Evolutionary conservation across 2,888 invertebrate genomes (phyloP).

Genomic region (Folsomia candida): DNA sequence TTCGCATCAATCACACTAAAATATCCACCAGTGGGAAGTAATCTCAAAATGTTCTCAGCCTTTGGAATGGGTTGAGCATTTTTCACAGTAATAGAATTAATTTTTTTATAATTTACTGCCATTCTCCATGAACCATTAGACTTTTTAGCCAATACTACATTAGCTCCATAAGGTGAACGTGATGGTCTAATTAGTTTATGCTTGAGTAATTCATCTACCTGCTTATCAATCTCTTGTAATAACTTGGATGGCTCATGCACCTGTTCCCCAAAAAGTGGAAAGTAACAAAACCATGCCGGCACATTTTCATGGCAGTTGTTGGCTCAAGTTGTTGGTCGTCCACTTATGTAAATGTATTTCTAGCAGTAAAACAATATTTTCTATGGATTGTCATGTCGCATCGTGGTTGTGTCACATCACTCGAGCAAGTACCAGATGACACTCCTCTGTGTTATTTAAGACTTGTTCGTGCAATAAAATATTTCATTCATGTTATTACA

Average conservation of each 20-base stretch:
- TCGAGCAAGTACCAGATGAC: not conserved
- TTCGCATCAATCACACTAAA: too few relatives aligned
- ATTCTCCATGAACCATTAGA: not conserved
- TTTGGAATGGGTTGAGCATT: not conserved
- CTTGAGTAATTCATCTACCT: conserved; percentile 22
- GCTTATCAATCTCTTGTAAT: conserved; percentile 9
- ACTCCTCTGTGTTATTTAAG: not conserved
- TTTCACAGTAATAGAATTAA: not conserved
- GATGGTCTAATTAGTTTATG: conserved; percentile 18
- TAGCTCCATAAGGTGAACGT: not conserved
- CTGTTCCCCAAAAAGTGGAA: not conserved
- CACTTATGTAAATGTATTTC: conserved; percentile 1
- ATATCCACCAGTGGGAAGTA: not conserved
- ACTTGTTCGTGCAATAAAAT: conserved; percentile 1
- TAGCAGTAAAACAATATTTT: not conserved
- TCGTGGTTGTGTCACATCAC: not conserved
- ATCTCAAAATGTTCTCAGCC: not conserved
- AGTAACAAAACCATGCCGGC: not conserved
- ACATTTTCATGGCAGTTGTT: not conserved
- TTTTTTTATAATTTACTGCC: not conserved
- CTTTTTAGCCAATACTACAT: conserved; percentile 18
- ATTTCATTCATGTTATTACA: not conserved
- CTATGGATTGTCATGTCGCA: not conserved
- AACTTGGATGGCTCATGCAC: not conserved
- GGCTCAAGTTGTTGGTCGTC: not conserved